A percentile compares a stretch with the other conserved stretches of the same genome.
phyloP scores from a whole-genome alignment of 1,140 invertebrate genomes.

The Callitettix versicolor region DNA sequence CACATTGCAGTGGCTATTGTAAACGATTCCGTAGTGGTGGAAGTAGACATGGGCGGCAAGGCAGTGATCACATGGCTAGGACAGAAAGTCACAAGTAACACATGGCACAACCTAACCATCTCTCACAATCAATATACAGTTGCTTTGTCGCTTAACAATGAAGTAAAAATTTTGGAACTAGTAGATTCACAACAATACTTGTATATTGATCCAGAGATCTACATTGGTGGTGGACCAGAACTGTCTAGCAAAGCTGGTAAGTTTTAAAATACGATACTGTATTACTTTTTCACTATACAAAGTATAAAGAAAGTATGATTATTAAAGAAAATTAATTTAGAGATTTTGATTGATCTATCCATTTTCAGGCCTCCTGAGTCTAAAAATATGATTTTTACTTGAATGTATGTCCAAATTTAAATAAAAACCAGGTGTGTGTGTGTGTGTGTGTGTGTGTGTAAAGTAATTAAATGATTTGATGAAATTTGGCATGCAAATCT shows the following conservation, averaged over 20 bases:
- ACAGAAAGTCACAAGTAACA: constrained; percentile 53
- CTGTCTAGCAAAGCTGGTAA: constrained; percentile 46
- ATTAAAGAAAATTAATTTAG: too few species aligned
- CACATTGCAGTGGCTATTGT: constrained; percentile 73
- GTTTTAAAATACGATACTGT: neutral
- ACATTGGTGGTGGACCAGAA: constrained; percentile 76
- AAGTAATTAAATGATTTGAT: too few species aligned
- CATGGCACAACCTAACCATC: constrained; percentile 86
- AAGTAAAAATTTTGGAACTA: constrained; percentile 53
- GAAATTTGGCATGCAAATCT: too few species aligned
- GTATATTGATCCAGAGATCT: constrained; percentile 86
- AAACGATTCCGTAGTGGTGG: constrained; percentile 63
- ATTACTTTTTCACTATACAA: too few species aligned
- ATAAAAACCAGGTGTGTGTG: too few species aligned
- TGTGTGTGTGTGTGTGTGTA: too few species aligned
- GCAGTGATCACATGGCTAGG: constrained; percentile 53
- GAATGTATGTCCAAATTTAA: too few species aligned
- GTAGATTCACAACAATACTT: constrained; percentile 54
- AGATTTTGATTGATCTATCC: too few species aligned
- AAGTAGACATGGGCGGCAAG: constrained; percentile 71
- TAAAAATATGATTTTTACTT: too few species aligned
- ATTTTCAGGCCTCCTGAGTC: too few species aligned
- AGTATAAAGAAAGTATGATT: too few species aligned
- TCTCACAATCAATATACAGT: constrained; percentile 62
- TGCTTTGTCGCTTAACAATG: constrained; percentile 51